Evolutionary conservation across 2,797 vertebrate genomes (phyloP).

Genomic region (Sarcoramphus papa): DNA sequence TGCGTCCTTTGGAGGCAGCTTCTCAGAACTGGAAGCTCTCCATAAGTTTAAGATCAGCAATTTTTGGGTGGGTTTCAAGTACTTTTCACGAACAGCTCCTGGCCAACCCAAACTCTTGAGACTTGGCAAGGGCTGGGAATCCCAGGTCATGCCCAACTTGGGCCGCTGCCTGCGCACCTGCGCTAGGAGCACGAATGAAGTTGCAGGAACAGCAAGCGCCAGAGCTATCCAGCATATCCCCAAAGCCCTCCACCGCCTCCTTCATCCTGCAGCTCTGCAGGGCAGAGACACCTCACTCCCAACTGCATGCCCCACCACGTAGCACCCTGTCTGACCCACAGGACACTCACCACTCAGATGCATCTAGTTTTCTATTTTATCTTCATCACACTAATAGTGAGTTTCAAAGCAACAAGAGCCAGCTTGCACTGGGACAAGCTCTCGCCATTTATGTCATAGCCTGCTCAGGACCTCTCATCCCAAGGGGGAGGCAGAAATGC

Average conservation of each 20-base stretch:
- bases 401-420: background rate
- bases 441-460: background rate
- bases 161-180: background rate
- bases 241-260: background rate
- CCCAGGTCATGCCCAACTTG: background rate
- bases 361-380: too few relatives aligned
- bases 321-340: background rate
- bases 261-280: background rate
- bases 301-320: fast-evolving
- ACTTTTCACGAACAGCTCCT: background rate
- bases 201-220: background rate
- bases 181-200: background rate
- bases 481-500: background rate
- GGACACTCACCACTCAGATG: background rate
- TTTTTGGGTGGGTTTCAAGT: background rate
- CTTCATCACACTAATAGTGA: fast-evolving
- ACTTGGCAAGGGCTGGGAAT: background rate
- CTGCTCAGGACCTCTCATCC: background rate
- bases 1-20: background rate
- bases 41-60: background rate
- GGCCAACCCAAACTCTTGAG: background rate
- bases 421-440: background rate
- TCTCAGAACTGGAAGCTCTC: background rate
- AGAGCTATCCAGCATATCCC: background rate
- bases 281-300: background rate